These are phyloP conservation scores for Chamaea fasciata DNA, from an alignment of 2,113 vertebrate genomes.

Conservation along the genomic window DNA sequence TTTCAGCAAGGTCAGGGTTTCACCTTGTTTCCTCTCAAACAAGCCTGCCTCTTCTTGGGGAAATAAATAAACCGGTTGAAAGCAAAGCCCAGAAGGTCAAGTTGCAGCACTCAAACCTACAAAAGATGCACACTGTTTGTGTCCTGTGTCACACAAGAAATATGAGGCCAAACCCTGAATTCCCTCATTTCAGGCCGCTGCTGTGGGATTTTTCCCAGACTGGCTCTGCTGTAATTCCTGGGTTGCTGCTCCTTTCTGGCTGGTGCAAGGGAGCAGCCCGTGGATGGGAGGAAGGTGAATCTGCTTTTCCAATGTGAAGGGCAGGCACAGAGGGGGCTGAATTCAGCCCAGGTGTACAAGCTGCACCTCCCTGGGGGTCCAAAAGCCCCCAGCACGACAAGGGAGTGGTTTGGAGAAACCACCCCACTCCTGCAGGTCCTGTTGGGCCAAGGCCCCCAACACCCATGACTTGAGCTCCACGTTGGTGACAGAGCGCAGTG, in stretches of 20 bases:
- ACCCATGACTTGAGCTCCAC: fast-evolving
- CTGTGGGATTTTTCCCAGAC: not conserved
- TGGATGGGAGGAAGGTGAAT: not conserved
- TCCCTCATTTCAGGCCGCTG: not conserved
- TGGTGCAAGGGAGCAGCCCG: fast-evolving
- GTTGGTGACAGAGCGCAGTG: fast-evolving
- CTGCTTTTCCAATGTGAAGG: fast-evolving
- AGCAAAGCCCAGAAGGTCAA: not conserved
- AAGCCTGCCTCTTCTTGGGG: not conserved
- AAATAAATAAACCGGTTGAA: conserved; percentile 9
- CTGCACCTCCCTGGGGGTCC: not conserved
- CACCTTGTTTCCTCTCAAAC: conserved; percentile 4
- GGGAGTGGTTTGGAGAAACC: not conserved
- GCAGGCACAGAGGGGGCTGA: not conserved
- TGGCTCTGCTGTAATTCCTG: not conserved
- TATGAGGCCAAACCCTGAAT: not conserved
- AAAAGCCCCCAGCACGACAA: fast-evolving
- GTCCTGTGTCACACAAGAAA: not conserved
- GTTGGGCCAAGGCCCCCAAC: not conserved
- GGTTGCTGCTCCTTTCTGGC: not conserved
- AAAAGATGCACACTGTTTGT: not conserved
- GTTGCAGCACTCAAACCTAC: not conserved
- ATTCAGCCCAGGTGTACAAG: not conserved
- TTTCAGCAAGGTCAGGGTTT: conserved; percentile 18
- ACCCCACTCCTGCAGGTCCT: not conserved